phyloP scores from a whole-genome alignment of 1,140 invertebrate species.

The Campoletis sonorensis region DNA sequence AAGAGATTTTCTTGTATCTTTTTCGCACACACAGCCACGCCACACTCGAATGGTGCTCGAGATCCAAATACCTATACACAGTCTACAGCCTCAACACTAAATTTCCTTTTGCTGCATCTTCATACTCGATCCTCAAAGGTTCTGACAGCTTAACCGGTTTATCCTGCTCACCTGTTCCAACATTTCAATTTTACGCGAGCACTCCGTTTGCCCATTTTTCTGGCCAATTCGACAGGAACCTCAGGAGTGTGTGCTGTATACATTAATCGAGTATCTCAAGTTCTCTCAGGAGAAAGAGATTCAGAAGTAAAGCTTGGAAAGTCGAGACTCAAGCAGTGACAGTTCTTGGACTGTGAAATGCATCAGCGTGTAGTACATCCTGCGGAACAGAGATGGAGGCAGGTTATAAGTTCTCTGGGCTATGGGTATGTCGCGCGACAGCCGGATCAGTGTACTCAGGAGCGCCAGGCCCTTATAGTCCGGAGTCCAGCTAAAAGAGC shows the following conservation, averaged over 20 bases:
- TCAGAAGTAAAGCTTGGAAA: too few relatives aligned
- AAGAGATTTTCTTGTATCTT: neutral
- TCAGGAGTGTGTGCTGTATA: too few relatives aligned
- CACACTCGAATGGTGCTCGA: too few relatives aligned
- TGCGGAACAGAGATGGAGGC: neutral
- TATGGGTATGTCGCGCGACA: neutral
- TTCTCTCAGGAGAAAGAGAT: too few relatives aligned
- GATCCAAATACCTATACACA: neutral
- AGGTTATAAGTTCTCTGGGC: neutral
- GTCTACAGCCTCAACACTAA: neutral
- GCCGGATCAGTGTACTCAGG: conserved; percentile 2
- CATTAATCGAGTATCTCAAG: too few relatives aligned
- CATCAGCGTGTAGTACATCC: neutral
- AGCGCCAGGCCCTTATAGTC: neutral
- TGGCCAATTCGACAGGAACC: too few relatives aligned
- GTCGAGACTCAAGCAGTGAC: too few relatives aligned
- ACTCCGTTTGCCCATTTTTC: too few relatives aligned
- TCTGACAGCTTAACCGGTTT: too few relatives aligned
- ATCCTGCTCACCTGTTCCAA: too few relatives aligned
- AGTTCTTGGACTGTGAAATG: neutral
- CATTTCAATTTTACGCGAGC: too few relatives aligned
- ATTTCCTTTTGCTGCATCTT: neutral
- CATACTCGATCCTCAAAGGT: too few relatives aligned
- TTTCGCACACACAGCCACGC: neutral
- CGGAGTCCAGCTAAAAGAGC: neutral